Conservation (phyloP, 2,888 invertebrate genomes). For the Apamea epomidion region DNA sequence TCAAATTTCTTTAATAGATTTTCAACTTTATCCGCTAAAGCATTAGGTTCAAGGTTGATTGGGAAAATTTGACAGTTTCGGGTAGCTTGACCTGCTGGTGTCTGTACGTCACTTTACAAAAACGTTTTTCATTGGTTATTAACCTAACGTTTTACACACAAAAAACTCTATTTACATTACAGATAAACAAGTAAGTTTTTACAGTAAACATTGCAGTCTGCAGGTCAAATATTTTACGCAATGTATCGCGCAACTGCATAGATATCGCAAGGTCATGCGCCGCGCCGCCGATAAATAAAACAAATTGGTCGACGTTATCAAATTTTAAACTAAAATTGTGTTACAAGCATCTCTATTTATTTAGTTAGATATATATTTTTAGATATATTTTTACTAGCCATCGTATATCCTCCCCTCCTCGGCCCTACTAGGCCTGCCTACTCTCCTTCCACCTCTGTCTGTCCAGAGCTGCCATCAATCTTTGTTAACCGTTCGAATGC, state of each 20-base stretch:
- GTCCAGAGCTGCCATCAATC: neutral
- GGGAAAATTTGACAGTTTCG: no score
- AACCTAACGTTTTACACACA: neutral
- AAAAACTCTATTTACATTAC: neutral
- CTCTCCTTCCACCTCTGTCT: neutral
- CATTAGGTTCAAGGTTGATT: no score
- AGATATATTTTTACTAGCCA: no score
- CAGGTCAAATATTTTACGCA: slow-evolving; percentile 44
- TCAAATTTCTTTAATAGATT: no score
- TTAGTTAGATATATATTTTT: neutral
- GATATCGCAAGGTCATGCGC: slow-evolving; percentile 50
- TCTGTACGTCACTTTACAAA: neutral
- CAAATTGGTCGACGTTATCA: slow-evolving; percentile 44
- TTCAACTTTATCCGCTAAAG: no score
- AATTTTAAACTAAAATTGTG: slow-evolving; percentile 11
- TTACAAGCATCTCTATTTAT: slow-evolving; percentile 4
- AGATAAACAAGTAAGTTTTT: slow-evolving; percentile 3
- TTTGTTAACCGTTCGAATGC: neutral
- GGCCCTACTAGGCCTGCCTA: no score
- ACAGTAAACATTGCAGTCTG: slow-evolving; percentile 3
- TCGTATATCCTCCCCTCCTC: no score
- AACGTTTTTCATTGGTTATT: neutral
- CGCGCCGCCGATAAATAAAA: slow-evolving; percentile 33
- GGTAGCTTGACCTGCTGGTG: no score
- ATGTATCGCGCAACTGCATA: slow-evolving; percentile 35